These are phyloP conservation scores for Propithecus deckenii DNA, from an alignment of 2,797 vertebrate species.

Conservation along the genomic window DNA sequence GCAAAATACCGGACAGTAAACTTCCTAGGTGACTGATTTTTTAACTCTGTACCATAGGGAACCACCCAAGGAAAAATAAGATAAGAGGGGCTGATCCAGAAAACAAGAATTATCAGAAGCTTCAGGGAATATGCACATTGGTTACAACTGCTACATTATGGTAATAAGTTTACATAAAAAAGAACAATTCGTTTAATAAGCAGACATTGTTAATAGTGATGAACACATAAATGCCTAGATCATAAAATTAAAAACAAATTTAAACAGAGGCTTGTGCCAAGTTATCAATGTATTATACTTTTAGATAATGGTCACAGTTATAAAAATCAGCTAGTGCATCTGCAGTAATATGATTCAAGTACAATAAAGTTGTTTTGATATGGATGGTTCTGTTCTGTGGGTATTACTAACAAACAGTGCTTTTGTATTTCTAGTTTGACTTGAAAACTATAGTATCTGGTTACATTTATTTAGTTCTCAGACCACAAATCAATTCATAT, in stretches of 20 bases:
- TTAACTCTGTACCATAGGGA: background rate
- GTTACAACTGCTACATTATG: background rate
- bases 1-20: background rate
- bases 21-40: background rate
- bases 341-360: background rate
- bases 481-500: background rate
- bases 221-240: constrained; percentile 59
- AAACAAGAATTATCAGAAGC: constrained; percentile 3
- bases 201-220: constrained; percentile 10
- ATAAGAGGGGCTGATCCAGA: background rate
- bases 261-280: constrained; percentile 58
- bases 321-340: constrained; percentile 41
- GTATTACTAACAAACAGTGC: background rate
- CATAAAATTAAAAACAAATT: constrained; percentile 70
- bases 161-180: background rate
- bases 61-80: background rate
- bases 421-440: background rate
- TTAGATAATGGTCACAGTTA: constrained; percentile 33
- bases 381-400: background rate
- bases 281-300: background rate
- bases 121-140: background rate
- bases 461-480: background rate
- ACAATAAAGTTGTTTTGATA: background rate
- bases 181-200: constrained; percentile 54
- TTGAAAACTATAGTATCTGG: background rate